Evolutionary conservation across 2,113 vertebrate genomes (phyloP).

Genomic region (Seriola quinqueradiata): DNA sequence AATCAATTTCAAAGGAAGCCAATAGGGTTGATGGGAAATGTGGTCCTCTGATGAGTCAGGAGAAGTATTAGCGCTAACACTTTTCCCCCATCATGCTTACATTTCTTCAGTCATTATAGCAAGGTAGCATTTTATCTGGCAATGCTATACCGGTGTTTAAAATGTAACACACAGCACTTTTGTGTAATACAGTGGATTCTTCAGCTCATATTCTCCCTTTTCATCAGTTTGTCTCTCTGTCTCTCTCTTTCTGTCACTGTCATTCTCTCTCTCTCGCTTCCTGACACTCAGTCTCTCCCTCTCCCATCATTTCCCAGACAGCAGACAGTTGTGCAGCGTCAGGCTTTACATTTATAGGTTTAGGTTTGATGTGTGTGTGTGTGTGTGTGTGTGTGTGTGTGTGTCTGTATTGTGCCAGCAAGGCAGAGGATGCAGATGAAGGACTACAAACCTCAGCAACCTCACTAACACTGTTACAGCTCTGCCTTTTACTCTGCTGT

Average conservation of each 20-base stretch:
- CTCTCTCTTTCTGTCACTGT: background rate
- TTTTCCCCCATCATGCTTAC: background rate
- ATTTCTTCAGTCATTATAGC: background rate
- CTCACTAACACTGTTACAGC: slow-evolving; percentile 26
- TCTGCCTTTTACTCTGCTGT: background rate
- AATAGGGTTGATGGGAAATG: slow-evolving; percentile 24
- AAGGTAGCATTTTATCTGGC: background rate
- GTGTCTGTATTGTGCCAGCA: background rate
- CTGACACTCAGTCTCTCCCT: slow-evolving; percentile 26
- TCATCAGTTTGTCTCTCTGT: slow-evolving; percentile 1
- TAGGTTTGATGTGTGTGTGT: slow-evolving; percentile 3
- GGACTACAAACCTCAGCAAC: slow-evolving; percentile 44
- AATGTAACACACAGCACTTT: slow-evolving; percentile 29
- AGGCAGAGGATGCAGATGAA: slow-evolving; percentile 20
- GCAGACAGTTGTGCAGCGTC: slow-evolving; percentile 68
- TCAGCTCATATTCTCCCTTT: slow-evolving; percentile 5
- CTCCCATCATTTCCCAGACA: slow-evolving; percentile 25
- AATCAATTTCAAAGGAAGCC: background rate
- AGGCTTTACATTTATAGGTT: slow-evolving; percentile 48
- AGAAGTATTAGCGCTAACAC: background rate
- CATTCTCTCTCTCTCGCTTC: background rate
- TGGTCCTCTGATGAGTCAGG: slow-evolving; percentile 29
- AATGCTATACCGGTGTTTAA: background rate
- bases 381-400: background rate
- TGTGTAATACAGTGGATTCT: background rate